Evolutionary conservation across 1,140 invertebrate species (phyloP).

Genomic region (Pseudomyrmex gracilis): DNA sequence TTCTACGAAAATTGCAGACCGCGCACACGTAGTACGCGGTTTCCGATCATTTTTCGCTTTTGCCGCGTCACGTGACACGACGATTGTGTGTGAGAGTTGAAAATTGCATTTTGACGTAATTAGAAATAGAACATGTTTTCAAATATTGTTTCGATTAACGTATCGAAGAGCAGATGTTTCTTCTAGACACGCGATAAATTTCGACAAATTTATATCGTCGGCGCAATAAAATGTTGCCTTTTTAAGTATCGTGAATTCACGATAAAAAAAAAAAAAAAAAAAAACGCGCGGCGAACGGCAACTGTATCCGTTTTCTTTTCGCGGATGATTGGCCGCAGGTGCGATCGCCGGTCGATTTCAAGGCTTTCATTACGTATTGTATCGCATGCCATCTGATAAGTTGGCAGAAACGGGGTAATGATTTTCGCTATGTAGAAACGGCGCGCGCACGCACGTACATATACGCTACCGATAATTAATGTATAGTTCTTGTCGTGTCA

Average conservation of each 20-base stretch:
- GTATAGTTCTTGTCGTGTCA: constrained; percentile 4
- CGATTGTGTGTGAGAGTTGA: neutral
- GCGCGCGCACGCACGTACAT: neutral
- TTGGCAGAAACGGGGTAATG: constrained; percentile 34
- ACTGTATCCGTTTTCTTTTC: constrained; percentile 16
- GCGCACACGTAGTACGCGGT: neutral
- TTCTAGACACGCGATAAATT: neutral
- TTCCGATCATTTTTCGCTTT: neutral
- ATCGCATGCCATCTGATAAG: constrained; percentile 49
- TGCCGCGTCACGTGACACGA: neutral
- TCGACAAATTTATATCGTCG: neutral
- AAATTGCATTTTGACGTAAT: neutral
- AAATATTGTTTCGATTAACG: no score
- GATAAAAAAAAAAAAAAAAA: neutral
- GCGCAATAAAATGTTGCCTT: neutral
- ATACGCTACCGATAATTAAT: constrained; percentile 43
- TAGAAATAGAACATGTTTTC: neutral
- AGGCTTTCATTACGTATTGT: constrained; percentile 39
- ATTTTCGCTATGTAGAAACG: constrained; percentile 41
- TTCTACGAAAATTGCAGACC: constrained; percentile 5
- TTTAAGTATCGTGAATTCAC: constrained; percentile 13
- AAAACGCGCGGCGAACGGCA: neutral
- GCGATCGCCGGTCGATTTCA: constrained; percentile 25
- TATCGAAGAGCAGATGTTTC: no score
- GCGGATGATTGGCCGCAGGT: constrained; percentile 54